Base-by-base conservation (phyloP, 2,888 invertebrate species). In the Volucella bombylans region DNA sequence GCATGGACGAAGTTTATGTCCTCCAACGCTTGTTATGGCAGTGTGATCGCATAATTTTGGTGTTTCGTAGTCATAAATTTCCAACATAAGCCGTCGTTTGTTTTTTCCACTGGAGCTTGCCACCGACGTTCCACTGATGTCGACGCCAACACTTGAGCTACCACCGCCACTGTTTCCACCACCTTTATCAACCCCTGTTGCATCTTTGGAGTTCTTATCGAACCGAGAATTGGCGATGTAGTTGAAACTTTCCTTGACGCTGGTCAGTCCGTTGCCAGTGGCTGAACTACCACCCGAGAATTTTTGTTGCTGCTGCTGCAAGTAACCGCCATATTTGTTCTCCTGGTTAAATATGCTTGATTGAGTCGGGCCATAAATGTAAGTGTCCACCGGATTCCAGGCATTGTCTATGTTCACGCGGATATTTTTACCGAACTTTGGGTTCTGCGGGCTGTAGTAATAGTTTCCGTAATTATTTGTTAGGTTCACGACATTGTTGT, bases 21-120 rank as follows among this genome's bases (percentile, higher is more conserved):
- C 90, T 45, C 90, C 91, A 31, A 90, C 76, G 78, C 88, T 90
- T 68, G 90, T 90, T 79, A 91, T 96, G 52, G 94, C 93, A 86
- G 97, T 94, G 89, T 97, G 97, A 86, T 97, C 97, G 91, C 97
- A 97, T 65, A 97, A 92, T 88, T 94, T 94, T 4, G 97, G 97
- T 57, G 95, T 94, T 87, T 95, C 95, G 86, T 93, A 93, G 91
- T 96, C 96, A 89, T 96, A 96, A 91, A 94, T 95, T 89, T 94
- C 95, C 61, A 95, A 95, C 87, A 96, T 92, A 62, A 94, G 91
- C 23, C 90, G 90, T 31, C 92, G 88, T 87, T 91, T 92, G 73
- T 91, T 90, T 87, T 91, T 91, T 50, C 82, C 86, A 52, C 64
- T 55, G 71, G 65, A 72, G 54, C 73, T 64, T 39, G 39, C 49